Conservation (phyloP, 2,113 vertebrate genomes). For the Aegotheles bennettii region DNA sequence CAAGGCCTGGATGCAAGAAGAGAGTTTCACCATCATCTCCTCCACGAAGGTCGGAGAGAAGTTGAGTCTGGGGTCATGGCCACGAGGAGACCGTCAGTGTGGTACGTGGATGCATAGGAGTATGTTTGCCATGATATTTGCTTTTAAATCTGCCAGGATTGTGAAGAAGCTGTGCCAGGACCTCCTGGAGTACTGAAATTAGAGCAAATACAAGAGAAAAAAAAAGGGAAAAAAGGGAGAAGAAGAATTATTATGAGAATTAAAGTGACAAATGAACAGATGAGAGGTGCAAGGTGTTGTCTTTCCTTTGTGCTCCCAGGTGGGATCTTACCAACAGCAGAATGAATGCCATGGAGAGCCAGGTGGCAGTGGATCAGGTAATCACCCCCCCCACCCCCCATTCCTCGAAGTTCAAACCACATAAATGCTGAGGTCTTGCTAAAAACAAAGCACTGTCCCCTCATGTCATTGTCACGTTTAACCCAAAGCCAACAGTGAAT, state of each 20-base stretch:
- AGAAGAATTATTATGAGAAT: background rate
- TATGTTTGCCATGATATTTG: background rate
- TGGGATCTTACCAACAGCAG: background rate
- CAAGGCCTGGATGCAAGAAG: background rate
- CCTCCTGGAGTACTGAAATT: background rate
- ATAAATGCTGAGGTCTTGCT: background rate
- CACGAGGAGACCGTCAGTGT: rapidly evolving
- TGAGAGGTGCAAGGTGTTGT: background rate
- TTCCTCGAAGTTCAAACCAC: background rate
- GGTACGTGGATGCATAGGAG: background rate
- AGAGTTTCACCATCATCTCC: background rate
- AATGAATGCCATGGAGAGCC: background rate
- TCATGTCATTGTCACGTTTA: rapidly evolving
- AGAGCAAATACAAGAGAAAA: background rate
- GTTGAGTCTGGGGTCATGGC: background rate
- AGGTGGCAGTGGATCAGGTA: background rate
- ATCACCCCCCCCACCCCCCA: rapidly evolving
- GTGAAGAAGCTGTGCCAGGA: background rate
- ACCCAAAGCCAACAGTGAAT: background rate
- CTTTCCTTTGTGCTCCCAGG: background rate
- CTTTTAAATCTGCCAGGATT: background rate
- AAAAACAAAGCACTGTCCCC: background rate
- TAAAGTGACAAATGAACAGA: background rate
- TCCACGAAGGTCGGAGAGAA: background rate
- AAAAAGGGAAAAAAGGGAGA: background rate